Evolutionary conservation across 2,797 vertebrate species (phyloP), one percentile per base, ranked within the genome.

Genomic region (Eurystomus glaucurus): DNA sequence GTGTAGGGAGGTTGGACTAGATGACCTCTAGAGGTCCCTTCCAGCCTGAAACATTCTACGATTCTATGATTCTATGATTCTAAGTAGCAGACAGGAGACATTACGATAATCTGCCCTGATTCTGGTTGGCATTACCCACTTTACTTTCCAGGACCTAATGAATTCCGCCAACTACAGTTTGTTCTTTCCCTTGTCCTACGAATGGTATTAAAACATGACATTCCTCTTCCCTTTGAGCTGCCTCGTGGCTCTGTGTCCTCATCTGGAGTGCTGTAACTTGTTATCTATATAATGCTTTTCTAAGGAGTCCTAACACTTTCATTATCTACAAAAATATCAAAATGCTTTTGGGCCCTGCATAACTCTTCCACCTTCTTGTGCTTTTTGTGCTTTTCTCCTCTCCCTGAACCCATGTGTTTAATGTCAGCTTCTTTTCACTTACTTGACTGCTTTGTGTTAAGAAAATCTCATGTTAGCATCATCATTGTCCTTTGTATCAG

Each of bases 211-310:
- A 54, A 26, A 22, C 1, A 11, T 0, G 1, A 29, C 14, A 46
- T 74, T 62, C 5, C 62, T 41, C 31, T 50, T 81, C 19, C 20
- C 22, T 39, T 58, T 25, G 31, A 74, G 48, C 21, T 48, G 10
- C 37, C 25, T 17, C 2, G 7, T 22, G 14, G 8, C 69, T 28
- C 15, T 68, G 5, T 54, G 41, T 57, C 37, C 20, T 16, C 2
- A 10, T 6, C 21, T 10, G 14, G 20, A 72, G 21, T 23, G 18
- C 8, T 0, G 0, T 45, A 79, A 39, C 23, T 62, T 21, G 2
- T 31, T 58, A 65, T 18, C 21, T 51, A 7, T 14, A 16, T 20
- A n/a, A 33, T 46, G 21, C 3, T 83, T 85, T 68, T 54, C 43
- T 41, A 26, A 82, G 29, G 31, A 50, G 8, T 52, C 18, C 3